Base-by-base conservation (phyloP, 2,888 invertebrate species). In the Phorcus lineatus region DNA sequence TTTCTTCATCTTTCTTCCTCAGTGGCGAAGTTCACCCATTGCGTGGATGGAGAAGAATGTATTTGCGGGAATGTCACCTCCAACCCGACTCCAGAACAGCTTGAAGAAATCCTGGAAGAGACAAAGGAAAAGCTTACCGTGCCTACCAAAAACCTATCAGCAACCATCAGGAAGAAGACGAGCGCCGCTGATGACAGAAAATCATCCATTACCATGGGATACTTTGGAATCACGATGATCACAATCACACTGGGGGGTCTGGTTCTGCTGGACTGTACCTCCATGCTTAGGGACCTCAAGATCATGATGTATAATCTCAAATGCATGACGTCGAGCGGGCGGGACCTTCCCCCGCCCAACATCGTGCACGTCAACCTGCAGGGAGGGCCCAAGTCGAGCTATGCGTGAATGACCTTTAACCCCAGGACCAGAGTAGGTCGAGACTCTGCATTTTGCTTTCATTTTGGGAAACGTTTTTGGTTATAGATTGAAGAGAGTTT, bases 91-190 rank as follows among this genome's bases (percentile, higher is more conserved):
- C 47, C 52, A 13, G 52, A 74, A 16, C 47, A 74, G 52, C 52
- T 74, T 19, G 24, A 22, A 17, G 74, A 47, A 52, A 74, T 74
- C 47, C 13, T 74, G 52, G 74, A 74, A 19, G 74, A 74, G 24
- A 74, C 74, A 9, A 74, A 74, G 52, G 52, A 74, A 52, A 47
- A 74, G 28, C 52, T 74, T 22, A 74, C 74, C 53, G 74, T 74
- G 11, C 52, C 52, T 22, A 74, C 40, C 16, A 74, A 40, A 47
- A 74, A 74, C 52, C 74, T 74, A 0, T 74, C 74, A 1, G 24
- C 74, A 19, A 74, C 74, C 22, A 52, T 74, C 74, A 47, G 74
- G 19, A 74, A 52, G 74, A 74, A 74, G 74, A 74, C 74, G 13
- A 74, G 74, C 16, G 74, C 74, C 6, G 47, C 74, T 4, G 74